A percentile compares a stretch with the other conserved stretches of the same genome.
These are phyloP conservation scores for Trachelus stipa DNA, from an alignment of 2,888 invertebrate species.

Conservation along the genomic window DNA sequence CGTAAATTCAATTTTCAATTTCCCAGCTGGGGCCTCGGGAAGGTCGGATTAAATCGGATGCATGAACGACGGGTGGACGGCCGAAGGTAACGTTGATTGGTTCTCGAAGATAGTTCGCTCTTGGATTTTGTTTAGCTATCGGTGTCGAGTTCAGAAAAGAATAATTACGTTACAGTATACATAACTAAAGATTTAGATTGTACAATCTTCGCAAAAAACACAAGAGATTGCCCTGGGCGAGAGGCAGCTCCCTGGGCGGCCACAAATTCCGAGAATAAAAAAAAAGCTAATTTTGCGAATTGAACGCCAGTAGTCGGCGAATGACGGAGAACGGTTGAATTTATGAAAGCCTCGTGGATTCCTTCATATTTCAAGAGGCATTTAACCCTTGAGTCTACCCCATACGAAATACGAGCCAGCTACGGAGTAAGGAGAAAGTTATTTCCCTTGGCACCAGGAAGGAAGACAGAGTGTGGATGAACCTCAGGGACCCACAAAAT, in stretches of 20 bases:
- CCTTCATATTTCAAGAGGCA: slow-evolving; percentile 5
- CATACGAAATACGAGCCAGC: neutral
- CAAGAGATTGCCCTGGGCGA: neutral
- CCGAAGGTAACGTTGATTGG: too few relatives aligned
- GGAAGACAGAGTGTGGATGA: neutral
- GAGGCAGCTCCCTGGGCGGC: neutral
- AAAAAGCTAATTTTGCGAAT: slow-evolving; percentile 1
- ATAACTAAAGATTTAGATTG: neutral
- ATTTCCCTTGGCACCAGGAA: neutral
- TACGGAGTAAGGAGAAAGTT: neutral
- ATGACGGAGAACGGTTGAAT: slow-evolving; percentile 5
- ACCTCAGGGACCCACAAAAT: neutral
- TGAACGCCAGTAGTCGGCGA: slow-evolving; percentile 2
- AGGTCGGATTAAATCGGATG: slow-evolving; percentile 56
- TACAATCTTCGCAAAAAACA: neutral
- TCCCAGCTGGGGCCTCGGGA: slow-evolving; percentile 35
- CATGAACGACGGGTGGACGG: too few relatives aligned
- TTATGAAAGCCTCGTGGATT: slow-evolving; percentile 4
- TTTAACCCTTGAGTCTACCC: neutral
- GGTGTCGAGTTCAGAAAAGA: too few relatives aligned
- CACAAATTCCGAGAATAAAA: neutral
- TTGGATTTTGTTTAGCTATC: too few relatives aligned
- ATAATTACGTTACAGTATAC: neutral
- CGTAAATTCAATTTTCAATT: slow-evolving; percentile 59
- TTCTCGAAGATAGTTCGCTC: too few relatives aligned